Percentiles rank a stretch among this genome's conserved stretches.
Conservation (phyloP, 2,113 vertebrate genomes). For the Prinia subflava region DNA sequence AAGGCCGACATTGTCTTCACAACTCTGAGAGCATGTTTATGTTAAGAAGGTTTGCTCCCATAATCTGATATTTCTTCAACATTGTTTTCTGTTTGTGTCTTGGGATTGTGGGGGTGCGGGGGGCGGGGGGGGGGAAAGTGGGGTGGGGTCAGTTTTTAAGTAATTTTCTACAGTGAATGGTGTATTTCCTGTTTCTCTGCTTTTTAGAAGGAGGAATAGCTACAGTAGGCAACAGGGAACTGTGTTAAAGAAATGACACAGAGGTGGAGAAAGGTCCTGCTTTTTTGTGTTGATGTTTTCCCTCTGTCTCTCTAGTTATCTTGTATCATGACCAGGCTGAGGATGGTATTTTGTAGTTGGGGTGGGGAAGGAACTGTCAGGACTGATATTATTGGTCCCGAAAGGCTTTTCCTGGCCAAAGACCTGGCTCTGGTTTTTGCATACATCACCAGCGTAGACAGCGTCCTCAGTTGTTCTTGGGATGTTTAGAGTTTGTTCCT, state of each 20-base stretch:
- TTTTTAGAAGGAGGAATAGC: neutral
- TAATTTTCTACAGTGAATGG: neutral
- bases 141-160: fast-evolving
- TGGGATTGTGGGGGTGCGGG: too few species aligned
- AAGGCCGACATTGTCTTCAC: neutral
- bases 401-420: neutral
- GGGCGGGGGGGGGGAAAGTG: neutral
- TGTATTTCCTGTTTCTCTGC: neutral
- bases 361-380: neutral
- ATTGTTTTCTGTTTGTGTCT: neutral
- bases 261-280: neutral
- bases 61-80: neutral
- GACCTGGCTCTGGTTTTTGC: neutral
- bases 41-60: neutral
- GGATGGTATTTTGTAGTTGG: neutral
- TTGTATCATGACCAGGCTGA: neutral
- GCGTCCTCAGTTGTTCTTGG: neutral
- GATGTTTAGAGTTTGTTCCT: neutral
- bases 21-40: neutral
- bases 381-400: neutral
- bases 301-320: neutral
- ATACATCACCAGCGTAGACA: neutral
- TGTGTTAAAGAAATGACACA: neutral
- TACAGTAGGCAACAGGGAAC: neutral
- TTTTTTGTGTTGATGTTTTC: neutral